These are phyloP conservation scores for Bovichtus diacanthus DNA, from an alignment of 2,797 vertebrate species.

Conservation along the genomic window DNA sequence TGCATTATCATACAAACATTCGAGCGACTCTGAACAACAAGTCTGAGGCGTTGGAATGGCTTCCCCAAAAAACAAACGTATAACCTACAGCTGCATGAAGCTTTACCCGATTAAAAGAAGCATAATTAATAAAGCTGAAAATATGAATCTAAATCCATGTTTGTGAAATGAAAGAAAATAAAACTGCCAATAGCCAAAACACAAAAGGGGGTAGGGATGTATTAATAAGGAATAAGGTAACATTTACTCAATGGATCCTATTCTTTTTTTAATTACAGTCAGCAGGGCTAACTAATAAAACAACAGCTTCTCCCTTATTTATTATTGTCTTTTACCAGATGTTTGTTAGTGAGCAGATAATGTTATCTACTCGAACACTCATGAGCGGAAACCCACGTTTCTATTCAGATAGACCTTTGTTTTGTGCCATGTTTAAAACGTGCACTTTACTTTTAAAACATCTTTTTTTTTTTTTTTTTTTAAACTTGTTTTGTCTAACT, in stretches of 20 bases:
- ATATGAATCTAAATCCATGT: neutral
- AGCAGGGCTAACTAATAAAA: neutral
- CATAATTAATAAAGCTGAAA: neutral
- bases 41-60: fast-evolving
- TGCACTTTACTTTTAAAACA: neutral
- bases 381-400: neutral
- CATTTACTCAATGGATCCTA: neutral
- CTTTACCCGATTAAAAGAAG: neutral
- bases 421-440: neutral
- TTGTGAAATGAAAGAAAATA: neutral
- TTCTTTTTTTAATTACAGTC: no score
- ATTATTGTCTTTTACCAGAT: slow-evolving; percentile 3
- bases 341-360: slow-evolving; percentile 39
- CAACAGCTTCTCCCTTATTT: neutral
- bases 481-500: neutral
- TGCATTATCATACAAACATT: no score
- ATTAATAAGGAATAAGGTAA: neutral
- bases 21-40: neutral
- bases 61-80: slow-evolving; percentile 2
- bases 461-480: no score
- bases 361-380: slow-evolving; percentile 48
- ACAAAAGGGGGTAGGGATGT: neutral
- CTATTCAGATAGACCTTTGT: neutral
- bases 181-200: neutral
- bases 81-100: neutral